phyloP scores from a whole-genome alignment of 1,140 invertebrate species.

The Drosophila mauritiana region DNA sequence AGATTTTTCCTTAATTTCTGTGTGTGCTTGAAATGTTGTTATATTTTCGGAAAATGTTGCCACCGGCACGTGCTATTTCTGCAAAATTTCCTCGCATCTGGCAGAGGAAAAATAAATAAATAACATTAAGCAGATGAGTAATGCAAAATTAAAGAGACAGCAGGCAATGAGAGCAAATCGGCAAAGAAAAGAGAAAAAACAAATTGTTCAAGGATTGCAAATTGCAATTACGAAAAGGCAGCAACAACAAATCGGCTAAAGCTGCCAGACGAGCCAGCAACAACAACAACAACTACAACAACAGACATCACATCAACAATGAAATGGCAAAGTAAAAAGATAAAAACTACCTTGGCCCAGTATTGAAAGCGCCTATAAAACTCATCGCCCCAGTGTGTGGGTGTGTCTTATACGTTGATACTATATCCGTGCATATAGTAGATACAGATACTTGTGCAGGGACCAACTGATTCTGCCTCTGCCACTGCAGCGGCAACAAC shows the following conservation, averaged over 20 bases:
- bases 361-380: slow-evolving; percentile 79
- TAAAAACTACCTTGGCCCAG: slow-evolving; percentile 83
- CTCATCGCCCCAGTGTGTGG: slow-evolving; percentile 40
- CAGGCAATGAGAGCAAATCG: slow-evolving; percentile 7
- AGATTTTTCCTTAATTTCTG: no score
- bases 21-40: not conserved
- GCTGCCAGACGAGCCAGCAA: slow-evolving; percentile 47
- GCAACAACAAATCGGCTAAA: slow-evolving; percentile 33
- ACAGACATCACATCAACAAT: slow-evolving; percentile 36
- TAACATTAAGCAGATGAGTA: slow-evolving; percentile 28
- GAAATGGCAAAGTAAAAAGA: slow-evolving; percentile 70
- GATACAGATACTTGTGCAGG: slow-evolving; percentile 53
- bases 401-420: slow-evolving; percentile 48
- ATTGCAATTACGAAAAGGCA: slow-evolving; percentile 74
- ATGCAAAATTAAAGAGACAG: slow-evolving; percentile 25
- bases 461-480: slow-evolving; percentile 26
- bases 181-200: slow-evolving; percentile 32
- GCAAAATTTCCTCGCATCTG: not conserved
- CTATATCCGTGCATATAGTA: slow-evolving; percentile 18
- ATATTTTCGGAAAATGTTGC: not conserved
- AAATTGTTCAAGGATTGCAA: slow-evolving; percentile 74
- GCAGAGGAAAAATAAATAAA: slow-evolving; percentile 26
- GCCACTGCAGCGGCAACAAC: slow-evolving; percentile 3
- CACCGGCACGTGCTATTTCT: slow-evolving; percentile 1
- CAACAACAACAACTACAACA: slow-evolving; percentile 29